Conservation (phyloP, 2,888 invertebrate genomes). For the Temnothorax unifasciatus region DNA sequence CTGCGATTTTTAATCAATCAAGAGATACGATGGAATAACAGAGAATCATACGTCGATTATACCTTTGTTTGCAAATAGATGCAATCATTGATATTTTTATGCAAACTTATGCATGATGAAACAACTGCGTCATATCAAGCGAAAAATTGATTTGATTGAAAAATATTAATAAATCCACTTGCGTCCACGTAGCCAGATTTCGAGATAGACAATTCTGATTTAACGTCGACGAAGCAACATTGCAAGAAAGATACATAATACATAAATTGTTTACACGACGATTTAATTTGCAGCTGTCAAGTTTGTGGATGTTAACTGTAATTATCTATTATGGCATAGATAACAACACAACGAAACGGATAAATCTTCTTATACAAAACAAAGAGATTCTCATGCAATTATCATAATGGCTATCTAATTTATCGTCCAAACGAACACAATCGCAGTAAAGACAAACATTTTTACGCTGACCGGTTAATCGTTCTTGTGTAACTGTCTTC, state of each 20-base stretch:
- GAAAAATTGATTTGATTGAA: conserved; percentile 7
- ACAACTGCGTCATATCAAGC: not conserved
- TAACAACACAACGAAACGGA: not conserved
- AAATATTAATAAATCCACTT: not conserved
- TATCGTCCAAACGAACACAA: conserved; percentile 3
- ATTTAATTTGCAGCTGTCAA: conserved; percentile 33
- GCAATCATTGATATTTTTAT: conserved; percentile 26
- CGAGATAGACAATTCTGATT: not conserved
- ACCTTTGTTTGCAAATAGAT: conserved; percentile 32
- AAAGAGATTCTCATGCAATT: conserved; percentile 41
- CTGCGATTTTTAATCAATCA: conserved; percentile 37
- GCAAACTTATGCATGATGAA: conserved; percentile 1
- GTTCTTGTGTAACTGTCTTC: conserved; percentile 20
- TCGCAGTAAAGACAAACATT: conserved; percentile 37
- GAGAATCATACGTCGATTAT: not conserved
- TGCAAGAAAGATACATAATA: not conserved
- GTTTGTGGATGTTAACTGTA: conserved; percentile 15
- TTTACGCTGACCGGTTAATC: conserved; percentile 23
- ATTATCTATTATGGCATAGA: conserved; percentile 6
- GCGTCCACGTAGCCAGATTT: not conserved
- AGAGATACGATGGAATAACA: conserved; percentile 30
- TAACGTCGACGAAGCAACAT: not conserved
- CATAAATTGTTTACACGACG: conserved; percentile 5
- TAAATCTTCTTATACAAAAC: conserved; percentile 38
- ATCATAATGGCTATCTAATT: conserved; percentile 32